Evolutionary conservation across 2,113 vertebrate genomes (phyloP).

Genomic region (Tachycineta bicolor): DNA sequence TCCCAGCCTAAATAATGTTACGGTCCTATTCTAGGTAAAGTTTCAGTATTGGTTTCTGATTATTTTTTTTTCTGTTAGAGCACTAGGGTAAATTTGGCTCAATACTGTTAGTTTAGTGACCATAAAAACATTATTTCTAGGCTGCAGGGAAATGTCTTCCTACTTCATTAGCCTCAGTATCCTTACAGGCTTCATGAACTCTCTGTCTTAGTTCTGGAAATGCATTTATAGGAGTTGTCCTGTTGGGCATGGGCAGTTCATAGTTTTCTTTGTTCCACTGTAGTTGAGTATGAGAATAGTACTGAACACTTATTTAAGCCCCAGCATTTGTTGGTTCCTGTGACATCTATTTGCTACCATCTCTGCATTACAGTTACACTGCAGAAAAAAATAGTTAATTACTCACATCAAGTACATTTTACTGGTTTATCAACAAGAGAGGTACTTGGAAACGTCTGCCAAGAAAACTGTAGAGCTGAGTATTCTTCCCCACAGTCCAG

Average conservation of each 20-base stretch:
- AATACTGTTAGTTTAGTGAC: not conserved
- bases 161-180: not conserved
- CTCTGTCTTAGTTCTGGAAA: not conserved
- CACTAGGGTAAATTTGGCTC: not conserved
- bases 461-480: slow-evolving; percentile 22
- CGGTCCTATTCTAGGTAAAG: not conserved
- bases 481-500: not conserved
- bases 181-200: not conserved
- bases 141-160: not conserved
- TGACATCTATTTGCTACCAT: not conserved
- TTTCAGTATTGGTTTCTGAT: not conserved
- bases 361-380: slow-evolving; percentile 27
- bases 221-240: not conserved
- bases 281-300: not conserved
- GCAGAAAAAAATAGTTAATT: slow-evolving; percentile 55
- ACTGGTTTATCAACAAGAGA: slow-evolving; percentile 41
- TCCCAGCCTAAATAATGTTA: not conserved
- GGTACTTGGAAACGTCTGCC: slow-evolving; percentile 33
- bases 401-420: slow-evolving; percentile 44
- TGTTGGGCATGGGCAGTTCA: not conserved
- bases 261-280: not conserved
- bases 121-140: not conserved
- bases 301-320: not conserved
- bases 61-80: not conserved
- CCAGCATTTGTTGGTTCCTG: not conserved